Conservation (phyloP, 2,888 invertebrate species). For the Chymomyza fuscimana region DNA sequence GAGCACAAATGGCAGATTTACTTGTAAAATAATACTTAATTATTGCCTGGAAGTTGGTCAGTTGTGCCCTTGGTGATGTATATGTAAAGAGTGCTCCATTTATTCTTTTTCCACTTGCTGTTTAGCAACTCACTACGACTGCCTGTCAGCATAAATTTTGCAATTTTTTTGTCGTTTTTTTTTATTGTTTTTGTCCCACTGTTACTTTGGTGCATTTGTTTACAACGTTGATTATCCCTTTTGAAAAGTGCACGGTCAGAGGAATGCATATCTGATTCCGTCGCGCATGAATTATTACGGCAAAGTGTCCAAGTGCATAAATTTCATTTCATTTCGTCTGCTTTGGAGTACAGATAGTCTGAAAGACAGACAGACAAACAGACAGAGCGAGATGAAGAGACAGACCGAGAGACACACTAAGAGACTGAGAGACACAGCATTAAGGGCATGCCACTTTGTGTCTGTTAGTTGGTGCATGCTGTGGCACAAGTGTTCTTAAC, state of each 20-base stretch:
- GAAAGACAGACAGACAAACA: slow-evolving; percentile 30
- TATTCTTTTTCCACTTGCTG: slow-evolving; percentile 43
- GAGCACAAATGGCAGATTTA: slow-evolving; percentile 11
- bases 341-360: slow-evolving; percentile 39
- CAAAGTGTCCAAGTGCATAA: slow-evolving; percentile 73
- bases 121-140: slow-evolving; percentile 11
- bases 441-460: slow-evolving; percentile 52
- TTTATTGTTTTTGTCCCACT: slow-evolving; percentile 18
- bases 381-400: slow-evolving; percentile 32
- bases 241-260: slow-evolving; percentile 59
- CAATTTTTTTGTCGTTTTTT: slow-evolving; percentile 19
- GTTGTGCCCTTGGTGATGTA: background rate
- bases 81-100: slow-evolving; percentile 4
- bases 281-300: slow-evolving; percentile 72
- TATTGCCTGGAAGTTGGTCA: slow-evolving; percentile 2
- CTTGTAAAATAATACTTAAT: slow-evolving; percentile 5
- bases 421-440: slow-evolving; percentile 31
- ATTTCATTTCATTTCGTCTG: slow-evolving; percentile 61
- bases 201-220: slow-evolving; percentile 44
- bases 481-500: slow-evolving; percentile 32
- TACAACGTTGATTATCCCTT: slow-evolving; percentile 71
- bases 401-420: slow-evolving; percentile 39
- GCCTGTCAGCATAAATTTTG: slow-evolving; percentile 56
- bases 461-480: slow-evolving; percentile 61
- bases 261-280: slow-evolving; percentile 73